Evolutionary conservation across 2,888 invertebrate genomes (phyloP).

Genomic region (Eristalinus aeneus): DNA sequence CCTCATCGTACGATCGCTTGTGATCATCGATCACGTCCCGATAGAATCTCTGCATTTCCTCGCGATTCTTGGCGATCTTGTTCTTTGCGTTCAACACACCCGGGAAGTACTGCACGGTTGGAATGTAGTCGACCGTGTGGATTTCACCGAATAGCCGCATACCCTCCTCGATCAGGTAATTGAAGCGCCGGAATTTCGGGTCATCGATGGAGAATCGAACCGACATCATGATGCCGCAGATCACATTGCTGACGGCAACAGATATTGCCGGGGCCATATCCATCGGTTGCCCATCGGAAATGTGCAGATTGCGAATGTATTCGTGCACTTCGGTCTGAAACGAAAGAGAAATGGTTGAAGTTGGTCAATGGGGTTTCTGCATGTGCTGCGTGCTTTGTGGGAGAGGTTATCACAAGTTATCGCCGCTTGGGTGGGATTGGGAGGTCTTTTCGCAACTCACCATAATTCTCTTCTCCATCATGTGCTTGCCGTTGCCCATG

Average conservation of each 20-base stretch:
- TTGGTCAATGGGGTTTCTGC: not conserved
- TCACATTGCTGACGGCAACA: constrained; percentile 93
- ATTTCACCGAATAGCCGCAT: constrained; percentile 93
- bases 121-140: constrained; percentile 91
- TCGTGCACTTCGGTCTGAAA: constrained; percentile 88
- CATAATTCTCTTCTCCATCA: constrained; percentile 93
- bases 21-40: constrained; percentile 92
- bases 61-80: constrained; percentile 86
- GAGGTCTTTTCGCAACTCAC: constrained; percentile 81
- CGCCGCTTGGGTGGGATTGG: not conserved
- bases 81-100: constrained; percentile 84
- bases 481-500: constrained; percentile 89
- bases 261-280: constrained; percentile 89
- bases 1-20: constrained; percentile 87
- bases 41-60: constrained; percentile 92
- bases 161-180: constrained; percentile 94
- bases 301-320: constrained; percentile 85
- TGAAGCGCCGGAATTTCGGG: constrained; percentile 88
- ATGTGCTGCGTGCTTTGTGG: too few relatives aligned
- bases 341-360: constrained; percentile 2
- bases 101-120: constrained; percentile 86
- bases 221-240: constrained; percentile 94
- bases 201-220: constrained; percentile 91
- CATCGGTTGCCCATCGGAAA: constrained; percentile 85
- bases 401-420: not conserved